Conservation (phyloP, 2,113 vertebrate species). For the Syngnathus typhle region DNA sequence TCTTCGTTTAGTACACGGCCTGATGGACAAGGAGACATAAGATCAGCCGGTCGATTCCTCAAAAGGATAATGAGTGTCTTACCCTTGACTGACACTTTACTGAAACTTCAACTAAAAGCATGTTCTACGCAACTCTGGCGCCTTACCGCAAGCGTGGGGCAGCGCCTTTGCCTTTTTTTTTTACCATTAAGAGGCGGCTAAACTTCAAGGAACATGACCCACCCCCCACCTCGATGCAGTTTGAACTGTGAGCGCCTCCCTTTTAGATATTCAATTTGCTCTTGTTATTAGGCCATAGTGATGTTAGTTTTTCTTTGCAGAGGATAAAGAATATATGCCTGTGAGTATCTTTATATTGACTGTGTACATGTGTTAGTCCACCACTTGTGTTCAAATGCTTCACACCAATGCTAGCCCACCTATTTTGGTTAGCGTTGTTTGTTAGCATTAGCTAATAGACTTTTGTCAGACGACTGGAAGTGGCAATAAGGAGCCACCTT, state of each 20-base stretch:
- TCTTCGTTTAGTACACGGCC: constrained; percentile 36
- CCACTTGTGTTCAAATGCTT: too few relatives aligned
- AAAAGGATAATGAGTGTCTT: constrained; percentile 43
- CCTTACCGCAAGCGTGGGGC: constrained; percentile 6
- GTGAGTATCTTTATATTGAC: too few relatives aligned
- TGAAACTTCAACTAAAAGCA: constrained; percentile 15
- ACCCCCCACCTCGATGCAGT: background rate
- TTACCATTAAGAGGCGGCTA: background rate
- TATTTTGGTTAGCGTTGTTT: too few relatives aligned
- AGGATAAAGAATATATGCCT: too few relatives aligned
- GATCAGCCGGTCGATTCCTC: constrained; percentile 23
- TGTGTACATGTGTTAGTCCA: too few relatives aligned
- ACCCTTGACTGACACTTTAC: constrained; percentile 24
- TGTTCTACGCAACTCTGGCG: background rate
- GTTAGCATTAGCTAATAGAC: too few relatives aligned
- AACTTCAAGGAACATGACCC: background rate
- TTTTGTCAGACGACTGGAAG: too few relatives aligned
- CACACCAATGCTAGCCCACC: too few relatives aligned
- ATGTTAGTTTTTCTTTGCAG: too few relatives aligned
- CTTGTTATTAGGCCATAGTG: too few relatives aligned
- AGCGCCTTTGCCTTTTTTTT: background rate
- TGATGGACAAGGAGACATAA: constrained; percentile 16
- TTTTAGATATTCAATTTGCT: constrained; percentile 4
- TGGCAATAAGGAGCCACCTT: too few relatives aligned
- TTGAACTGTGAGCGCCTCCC: background rate